phyloP scores from a whole-genome alignment of 2,888 invertebrate genomes.

The Crossocerus cetratus region DNA sequence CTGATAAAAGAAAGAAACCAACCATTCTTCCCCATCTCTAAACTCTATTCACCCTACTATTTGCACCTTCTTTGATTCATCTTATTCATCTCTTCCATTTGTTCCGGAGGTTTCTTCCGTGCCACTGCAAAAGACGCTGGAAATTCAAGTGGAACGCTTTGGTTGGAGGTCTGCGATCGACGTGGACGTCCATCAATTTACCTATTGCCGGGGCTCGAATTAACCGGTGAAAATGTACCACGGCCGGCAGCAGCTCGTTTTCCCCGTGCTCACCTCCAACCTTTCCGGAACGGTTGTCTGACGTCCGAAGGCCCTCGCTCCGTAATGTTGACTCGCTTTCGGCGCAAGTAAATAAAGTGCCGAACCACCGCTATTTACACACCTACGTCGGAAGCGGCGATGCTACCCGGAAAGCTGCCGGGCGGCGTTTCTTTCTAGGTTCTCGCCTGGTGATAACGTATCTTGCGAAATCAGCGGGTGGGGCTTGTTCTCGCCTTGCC shows the following conservation, averaged over 20 bases:
- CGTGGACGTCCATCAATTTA: neutral
- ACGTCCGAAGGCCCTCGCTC: conserved; percentile 15
- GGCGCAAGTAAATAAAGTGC: conserved; percentile 31
- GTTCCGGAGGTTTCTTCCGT: too few species aligned
- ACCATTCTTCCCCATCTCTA: too few species aligned
- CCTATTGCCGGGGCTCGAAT: neutral
- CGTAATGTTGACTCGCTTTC: conserved; percentile 21
- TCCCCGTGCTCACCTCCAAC: neutral
- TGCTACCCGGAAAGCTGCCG: conserved; percentile 27
- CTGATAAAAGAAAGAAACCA: too few species aligned
- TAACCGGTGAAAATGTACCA: neutral
- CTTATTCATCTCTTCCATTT: too few species aligned
- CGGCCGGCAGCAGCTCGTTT: neutral
- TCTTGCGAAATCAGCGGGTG: conserved; percentile 30
- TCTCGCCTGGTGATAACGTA: conserved; percentile 44
- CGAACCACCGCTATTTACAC: conserved; percentile 44
- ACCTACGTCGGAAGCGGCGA: conserved; percentile 18
- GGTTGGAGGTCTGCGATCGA: too few species aligned
- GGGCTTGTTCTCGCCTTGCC: conserved; percentile 25
- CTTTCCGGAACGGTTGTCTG: conserved; percentile 2
- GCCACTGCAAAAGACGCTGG: too few species aligned
- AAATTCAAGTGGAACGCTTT: too few species aligned
- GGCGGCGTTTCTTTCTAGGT: conserved; percentile 41
- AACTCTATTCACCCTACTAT: too few species aligned
- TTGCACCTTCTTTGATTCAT: too few species aligned